Conservation (phyloP, 2,797 vertebrate species). For the Harpagifer antarcticus region DNA sequence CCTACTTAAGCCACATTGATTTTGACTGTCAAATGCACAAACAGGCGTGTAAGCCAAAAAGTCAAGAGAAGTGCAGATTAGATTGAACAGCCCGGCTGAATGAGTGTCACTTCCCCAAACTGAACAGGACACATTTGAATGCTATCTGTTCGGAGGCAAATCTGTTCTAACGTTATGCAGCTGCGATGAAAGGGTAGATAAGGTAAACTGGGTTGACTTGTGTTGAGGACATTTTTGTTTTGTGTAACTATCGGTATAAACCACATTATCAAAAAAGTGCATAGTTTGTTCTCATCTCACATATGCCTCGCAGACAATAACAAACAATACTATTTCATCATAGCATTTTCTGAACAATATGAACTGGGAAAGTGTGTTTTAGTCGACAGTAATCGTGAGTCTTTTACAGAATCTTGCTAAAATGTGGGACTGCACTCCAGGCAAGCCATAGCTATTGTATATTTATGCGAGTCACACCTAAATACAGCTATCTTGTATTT, state of each 20-base stretch:
- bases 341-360: constrained; percentile 22
- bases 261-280: not conserved
- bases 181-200: constrained; percentile 6
- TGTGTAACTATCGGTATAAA: not conserved
- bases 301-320: constrained; percentile 19
- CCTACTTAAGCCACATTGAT: constrained; percentile 77
- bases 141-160: constrained; percentile 37
- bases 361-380: constrained; percentile 23
- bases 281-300: constrained; percentile 9
- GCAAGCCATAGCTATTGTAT: constrained; percentile 41
- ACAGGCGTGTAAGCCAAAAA: constrained; percentile 52
- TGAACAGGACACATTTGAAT: constrained; percentile 66
- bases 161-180: constrained; percentile 17
- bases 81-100: constrained; percentile 57
- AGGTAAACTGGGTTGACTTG: constrained; percentile 27
- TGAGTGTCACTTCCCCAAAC: constrained; percentile 69
- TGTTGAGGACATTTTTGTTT: not conserved
- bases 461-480: constrained; percentile 59
- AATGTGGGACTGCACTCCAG: constrained; percentile 38
- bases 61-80: constrained; percentile 70
- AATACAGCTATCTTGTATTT: constrained; percentile 52
- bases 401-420: constrained; percentile 49
- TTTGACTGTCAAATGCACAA: constrained; percentile 76
- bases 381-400: constrained; percentile 27
- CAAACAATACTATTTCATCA: constrained; percentile 30